These are phyloP conservation scores for Symphodus melops DNA, from an alignment of 2,113 vertebrate species.

Conservation along the genomic window DNA sequence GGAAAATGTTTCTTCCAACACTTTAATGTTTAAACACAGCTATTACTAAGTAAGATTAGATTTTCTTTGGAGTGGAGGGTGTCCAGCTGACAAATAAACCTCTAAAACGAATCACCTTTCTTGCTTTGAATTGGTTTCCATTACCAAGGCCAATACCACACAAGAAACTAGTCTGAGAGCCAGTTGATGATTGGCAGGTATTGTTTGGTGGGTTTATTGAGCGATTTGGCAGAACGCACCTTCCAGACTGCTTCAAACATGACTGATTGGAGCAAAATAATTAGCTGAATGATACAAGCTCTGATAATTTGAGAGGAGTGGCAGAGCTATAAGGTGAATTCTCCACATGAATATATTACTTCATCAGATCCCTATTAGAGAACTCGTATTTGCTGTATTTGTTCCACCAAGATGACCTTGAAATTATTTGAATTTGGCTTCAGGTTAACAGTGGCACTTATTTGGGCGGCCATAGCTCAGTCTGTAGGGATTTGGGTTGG, in stretches of 20 bases:
- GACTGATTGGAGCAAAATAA: neutral
- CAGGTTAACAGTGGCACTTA: neutral
- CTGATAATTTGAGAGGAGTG: neutral
- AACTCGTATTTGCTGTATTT: conserved; percentile 1
- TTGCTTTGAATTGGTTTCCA: neutral
- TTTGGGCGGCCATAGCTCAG: too few relatives aligned
- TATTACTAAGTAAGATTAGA: too few relatives aligned
- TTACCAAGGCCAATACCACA: too few relatives aligned
- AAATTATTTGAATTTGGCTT: neutral
- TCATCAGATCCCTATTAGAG: neutral
- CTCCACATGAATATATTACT: neutral
- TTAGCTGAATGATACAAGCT: neutral
- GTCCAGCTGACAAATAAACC: neutral
- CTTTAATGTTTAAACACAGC: too few relatives aligned
- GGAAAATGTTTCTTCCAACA: too few relatives aligned
- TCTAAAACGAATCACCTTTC: neutral
- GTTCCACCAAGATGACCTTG: neutral
- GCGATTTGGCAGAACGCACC: neutral
- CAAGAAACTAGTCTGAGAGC: neutral
- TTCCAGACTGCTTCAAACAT: neutral
- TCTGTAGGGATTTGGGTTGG: too few relatives aligned
- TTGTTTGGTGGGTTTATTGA: neutral
- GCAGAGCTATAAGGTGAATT: neutral
- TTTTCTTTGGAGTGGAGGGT: neutral
- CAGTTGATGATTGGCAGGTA: neutral